Base-by-base conservation (phyloP, 1,140 invertebrate species). In the Vollenhovia emeryi region DNA sequence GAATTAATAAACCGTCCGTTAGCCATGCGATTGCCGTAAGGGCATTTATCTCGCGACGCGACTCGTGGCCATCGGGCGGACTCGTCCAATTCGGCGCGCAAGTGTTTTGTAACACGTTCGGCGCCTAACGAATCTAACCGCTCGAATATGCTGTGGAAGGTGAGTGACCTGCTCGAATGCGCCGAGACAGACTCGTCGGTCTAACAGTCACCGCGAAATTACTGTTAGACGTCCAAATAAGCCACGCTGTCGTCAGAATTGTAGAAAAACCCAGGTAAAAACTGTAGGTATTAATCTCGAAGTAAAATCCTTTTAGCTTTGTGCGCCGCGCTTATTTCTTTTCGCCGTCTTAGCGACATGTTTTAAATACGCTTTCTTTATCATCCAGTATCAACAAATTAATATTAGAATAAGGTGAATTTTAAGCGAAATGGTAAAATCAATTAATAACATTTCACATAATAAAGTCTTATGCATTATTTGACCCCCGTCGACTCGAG, bases 181-280 rank as follows among this genome's bases (percentile, higher is more conserved):
- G 5, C 15, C 15, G 30, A 43, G 40, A 78, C 73, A 36, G 36
- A 60, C 86, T 82, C 64, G 74, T 84, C 50, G 76, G 48, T 89
- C 89, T 90, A 90, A 89, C 89, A 89, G 88, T 89, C 73, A 87
- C 88, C 71, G 48, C 43, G 71, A 78, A 74, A 87, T 90, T 90
- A 90, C 89, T 90, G 89, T 90, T 90, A 90, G 87, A 66, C 55
- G 75, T 69, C 71, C 71, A 71, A 89, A 86, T 89, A 78, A 69
- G 45, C 36, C 55, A 50, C 74, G 50, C 79, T 43, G 59, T 55
- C 52, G 45, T 55, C 40, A 73, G 30, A 24, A 73, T 89, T 86
- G 52, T 66, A 59, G 11, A 75, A 75, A 52, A 71, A 13, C 71
- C 24, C 36, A 3, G 11, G 5, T 13, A 52, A 66, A 64, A 66